Evolutionary conservation across 2,888 invertebrate genomes (phyloP).

Genomic region (Vanessa cardui): DNA sequence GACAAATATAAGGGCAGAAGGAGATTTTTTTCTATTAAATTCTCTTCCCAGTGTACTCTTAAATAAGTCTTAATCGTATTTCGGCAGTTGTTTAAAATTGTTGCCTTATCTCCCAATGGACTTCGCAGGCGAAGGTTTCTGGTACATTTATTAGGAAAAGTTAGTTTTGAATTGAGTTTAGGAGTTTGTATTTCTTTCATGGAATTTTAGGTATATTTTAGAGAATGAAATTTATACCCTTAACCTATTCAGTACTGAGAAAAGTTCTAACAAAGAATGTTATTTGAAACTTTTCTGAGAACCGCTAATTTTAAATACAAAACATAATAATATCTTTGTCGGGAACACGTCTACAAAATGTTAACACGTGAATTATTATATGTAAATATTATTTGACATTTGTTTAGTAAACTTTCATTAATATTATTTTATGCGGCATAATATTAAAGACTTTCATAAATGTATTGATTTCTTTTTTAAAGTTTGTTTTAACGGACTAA

Average conservation of each 20-base stretch:
- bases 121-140: conserved; percentile 64
- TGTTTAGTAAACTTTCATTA: too few relatives aligned
- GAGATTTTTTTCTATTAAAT: neutral
- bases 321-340: too few relatives aligned
- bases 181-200: conserved; percentile 14
- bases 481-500: too few relatives aligned
- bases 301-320: too few relatives aligned
- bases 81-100: conserved; percentile 56
- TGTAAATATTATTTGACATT: too few relatives aligned
- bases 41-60: neutral
- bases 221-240: neutral
- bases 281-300: too few relatives aligned
- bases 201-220: conserved; percentile 7
- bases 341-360: too few relatives aligned
- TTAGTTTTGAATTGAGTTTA: conserved; percentile 59
- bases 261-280: too few relatives aligned
- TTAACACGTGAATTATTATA: too few relatives aligned
- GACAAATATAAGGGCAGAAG: neutral
- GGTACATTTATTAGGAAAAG: conserved; percentile 70
- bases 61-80: conserved; percentile 47
- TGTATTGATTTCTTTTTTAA: too few relatives aligned
- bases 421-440: too few relatives aligned
- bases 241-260: neutral
- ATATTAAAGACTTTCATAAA: too few relatives aligned
- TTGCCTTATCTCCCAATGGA: conserved; percentile 66